These are phyloP conservation scores for Poeciliopsis gracilis DNA, from an alignment of 2,797 vertebrate genomes.

Conservation along the genomic window DNA sequence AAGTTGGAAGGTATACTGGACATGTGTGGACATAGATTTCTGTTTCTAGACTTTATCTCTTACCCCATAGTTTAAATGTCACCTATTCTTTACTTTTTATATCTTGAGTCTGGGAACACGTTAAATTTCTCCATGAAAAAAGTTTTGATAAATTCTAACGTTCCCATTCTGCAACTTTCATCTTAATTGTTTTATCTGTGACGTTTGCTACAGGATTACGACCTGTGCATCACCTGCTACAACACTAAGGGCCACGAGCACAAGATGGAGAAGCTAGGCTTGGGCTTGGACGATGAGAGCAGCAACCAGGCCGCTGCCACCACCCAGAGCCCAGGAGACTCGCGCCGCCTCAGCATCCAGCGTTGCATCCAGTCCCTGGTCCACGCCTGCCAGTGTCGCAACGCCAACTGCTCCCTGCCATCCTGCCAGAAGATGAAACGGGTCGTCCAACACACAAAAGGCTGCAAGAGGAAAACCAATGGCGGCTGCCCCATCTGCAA, in stretches of 20 bases:
- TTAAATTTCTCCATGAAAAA: not conserved
- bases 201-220: constrained; percentile 87
- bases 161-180: not conserved
- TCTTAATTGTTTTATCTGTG: not conserved
- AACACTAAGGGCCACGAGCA: constrained; percentile 96
- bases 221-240: constrained; percentile 97
- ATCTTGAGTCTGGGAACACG: not conserved
- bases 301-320: constrained; percentile 90
- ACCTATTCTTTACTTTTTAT: not conserved
- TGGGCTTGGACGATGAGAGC: constrained; percentile 95
- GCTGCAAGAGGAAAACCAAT: constrained; percentile 97
- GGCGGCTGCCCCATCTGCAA: constrained; percentile 98
- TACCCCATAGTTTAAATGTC: not conserved
- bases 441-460: constrained; percentile 96
- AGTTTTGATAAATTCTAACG: not conserved
- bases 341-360: constrained; percentile 96
- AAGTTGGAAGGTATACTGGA: not conserved
- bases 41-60: not conserved
- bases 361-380: constrained; percentile 98
- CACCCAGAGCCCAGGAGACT: constrained; percentile 95
- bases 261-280: constrained; percentile 98
- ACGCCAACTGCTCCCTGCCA: constrained; percentile 95
- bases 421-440: constrained; percentile 99
- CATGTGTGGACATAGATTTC: not conserved
- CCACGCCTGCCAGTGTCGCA: constrained; percentile 97